Evolutionary conservation across 1,140 invertebrate genomes (phyloP).

Genomic region (Lithobius niger): DNA sequence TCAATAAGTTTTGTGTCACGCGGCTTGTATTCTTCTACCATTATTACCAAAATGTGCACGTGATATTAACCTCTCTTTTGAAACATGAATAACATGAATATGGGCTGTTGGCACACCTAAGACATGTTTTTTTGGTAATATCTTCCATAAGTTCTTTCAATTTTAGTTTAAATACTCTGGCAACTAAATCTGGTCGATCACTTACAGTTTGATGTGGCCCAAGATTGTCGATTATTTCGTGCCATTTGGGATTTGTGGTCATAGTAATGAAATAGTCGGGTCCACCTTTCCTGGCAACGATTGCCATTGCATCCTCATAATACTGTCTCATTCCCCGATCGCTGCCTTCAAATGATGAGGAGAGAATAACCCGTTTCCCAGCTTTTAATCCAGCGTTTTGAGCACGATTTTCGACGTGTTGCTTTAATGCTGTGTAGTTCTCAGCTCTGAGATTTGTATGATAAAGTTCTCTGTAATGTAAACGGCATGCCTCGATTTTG

Average conservation of each 20-base stretch:
- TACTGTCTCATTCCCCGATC: constrained; percentile 30
- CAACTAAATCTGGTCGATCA: constrained; percentile 29
- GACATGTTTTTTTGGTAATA: constrained; percentile 22
- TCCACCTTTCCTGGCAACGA: no score
- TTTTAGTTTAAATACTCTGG: constrained; percentile 31
- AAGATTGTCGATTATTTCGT: no score
- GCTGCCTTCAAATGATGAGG: no score
- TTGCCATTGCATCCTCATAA: constrained; percentile 33
- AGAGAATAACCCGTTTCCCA: no score
- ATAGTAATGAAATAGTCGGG: no score
- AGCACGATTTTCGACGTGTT: no score
- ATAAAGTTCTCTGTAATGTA: constrained; percentile 29
- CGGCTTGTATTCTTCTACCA: constrained; percentile 2
- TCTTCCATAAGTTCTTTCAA: constrained; percentile 23
- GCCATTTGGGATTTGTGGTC: constrained; percentile 20
- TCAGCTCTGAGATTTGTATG: constrained; percentile 26
- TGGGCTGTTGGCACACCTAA: constrained; percentile 33
- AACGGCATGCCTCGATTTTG: no score
- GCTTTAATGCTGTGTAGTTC: constrained; percentile 21
- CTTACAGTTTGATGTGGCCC: no score
- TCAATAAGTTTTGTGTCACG: constrained; percentile 29
- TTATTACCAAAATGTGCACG: constrained; percentile 36
- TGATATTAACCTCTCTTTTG: constrained; percentile 40
- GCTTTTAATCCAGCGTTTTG: no score
- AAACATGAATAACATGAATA: constrained; percentile 39